phyloP scores from a whole-genome alignment of 2,888 invertebrate genomes.

The Caenorhabditis doughertyi region DNA sequence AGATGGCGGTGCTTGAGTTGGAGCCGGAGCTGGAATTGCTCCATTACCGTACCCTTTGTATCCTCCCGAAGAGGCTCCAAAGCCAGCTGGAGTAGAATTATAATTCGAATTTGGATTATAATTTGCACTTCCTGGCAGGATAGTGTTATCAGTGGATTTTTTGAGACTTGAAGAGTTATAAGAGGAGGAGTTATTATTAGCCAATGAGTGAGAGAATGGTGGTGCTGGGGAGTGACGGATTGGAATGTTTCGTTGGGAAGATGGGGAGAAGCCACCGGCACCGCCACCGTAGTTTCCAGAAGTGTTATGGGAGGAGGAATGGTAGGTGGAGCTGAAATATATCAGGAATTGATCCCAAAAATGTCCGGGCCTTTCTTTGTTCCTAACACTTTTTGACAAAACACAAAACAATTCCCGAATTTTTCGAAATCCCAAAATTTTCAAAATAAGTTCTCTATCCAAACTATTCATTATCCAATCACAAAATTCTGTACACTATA shows the following conservation, averaged over 20 bases:
- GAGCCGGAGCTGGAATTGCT: conserved; percentile 18
- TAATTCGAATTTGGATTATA: conserved; percentile 41
- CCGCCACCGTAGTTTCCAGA: conserved; percentile 12
- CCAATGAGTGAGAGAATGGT: conserved; percentile 27
- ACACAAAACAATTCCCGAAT: no score
- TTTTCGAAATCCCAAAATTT: no score
- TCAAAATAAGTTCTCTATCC: not conserved
- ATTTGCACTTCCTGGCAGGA: conserved; percentile 47
- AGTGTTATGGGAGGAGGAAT: conserved; percentile 32
- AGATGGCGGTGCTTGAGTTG: conserved; percentile 45
- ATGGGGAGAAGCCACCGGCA: conserved; percentile 34
- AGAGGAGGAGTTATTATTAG: conserved; percentile 1
- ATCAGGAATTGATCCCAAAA: not conserved
- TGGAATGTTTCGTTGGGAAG: conserved; percentile 43
- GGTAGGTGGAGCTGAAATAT: conserved; percentile 56
- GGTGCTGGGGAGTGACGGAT: conserved; percentile 39
- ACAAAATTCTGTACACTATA: not conserved
- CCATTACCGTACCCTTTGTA: conserved; percentile 33
- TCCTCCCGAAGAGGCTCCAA: conserved; percentile 10
- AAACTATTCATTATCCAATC: conserved; percentile 19
- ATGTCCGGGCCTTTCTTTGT: no score
- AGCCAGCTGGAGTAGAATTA: conserved; percentile 53
- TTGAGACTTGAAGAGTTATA: conserved; percentile 14
- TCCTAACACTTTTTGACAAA: no score
- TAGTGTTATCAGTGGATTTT: conserved; percentile 50